Base-by-base conservation (phyloP, 1,140 invertebrate species). In the Drosophila sechellia region DNA sequence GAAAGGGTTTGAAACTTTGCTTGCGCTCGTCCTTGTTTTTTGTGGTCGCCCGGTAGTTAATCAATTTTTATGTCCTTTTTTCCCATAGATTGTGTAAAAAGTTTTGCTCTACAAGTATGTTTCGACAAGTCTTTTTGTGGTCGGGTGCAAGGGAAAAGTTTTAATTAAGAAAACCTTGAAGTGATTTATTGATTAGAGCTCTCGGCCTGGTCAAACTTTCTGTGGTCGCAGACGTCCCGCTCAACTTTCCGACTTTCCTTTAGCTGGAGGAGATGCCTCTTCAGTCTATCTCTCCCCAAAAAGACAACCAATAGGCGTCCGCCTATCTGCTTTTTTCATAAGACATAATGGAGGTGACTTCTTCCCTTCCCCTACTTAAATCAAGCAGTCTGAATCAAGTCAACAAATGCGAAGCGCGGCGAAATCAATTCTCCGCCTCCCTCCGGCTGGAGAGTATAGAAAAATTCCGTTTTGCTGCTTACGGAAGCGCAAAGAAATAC, bases 121-220 rank as follows among this genome's bases (percentile, higher is more conserved):
- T 69, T 12, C 5, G 15, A 52, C 53, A 59, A 75, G 63, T 53
- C 79, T 78, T 61, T 70, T 77, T 89, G 76, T 89, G 85, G 84
- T 78, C 71, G 69, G 72, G 74, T 53, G 57, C 69, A 66, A 77
- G 55, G 78, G 63, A 81, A 89, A 91, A 91, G 53, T 91, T 91
- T 91, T 91, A 91, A 91, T 91, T 91, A 91, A 91, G 90, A 91
- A 91, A 91, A 85, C 90, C 90, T 91, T 91, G 83, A 91, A 90
- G 90, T 91, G 90, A 91, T 91, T 91, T 91, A 91, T 91, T 85
- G 90, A 91, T 91, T 91, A 89, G 78, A 78, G 43, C 40, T 45
- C 57, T 45, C 57, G 60, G 53, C 57, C 31, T 52, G 77, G 75
- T 73, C 55, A 59, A 72, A 79, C 52, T 78, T 78, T 77, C 27